These are phyloP conservation scores for Toxotes chatareus DNA, from an alignment of 2,113 vertebrate genomes.

Conservation along the genomic window DNA sequence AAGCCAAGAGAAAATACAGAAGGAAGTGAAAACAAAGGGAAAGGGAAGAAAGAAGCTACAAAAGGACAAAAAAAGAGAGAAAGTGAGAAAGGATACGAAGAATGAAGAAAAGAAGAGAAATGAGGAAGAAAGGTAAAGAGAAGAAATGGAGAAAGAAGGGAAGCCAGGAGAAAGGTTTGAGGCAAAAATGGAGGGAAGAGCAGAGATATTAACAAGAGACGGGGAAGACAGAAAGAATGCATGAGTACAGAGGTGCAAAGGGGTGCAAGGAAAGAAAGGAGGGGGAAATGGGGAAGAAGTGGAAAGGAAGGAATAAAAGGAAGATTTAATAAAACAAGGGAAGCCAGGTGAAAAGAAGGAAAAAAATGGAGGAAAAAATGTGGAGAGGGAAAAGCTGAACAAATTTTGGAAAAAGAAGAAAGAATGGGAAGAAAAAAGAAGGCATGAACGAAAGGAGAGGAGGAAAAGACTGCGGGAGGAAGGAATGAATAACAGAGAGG, in stretches of 20 bases:
- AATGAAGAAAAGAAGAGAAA: neutral
- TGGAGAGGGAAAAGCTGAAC: neutral
- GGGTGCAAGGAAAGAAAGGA: neutral
- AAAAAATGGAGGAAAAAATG: neutral
- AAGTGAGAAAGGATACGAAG: neutral
- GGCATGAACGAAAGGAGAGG: neutral
- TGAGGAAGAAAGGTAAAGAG: neutral
- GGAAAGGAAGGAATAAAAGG: neutral
- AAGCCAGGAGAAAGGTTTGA: neutral
- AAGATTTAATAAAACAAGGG: neutral
- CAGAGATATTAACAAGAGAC: neutral
- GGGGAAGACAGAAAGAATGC: neutral
- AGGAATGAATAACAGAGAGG: neutral
- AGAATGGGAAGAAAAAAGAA: neutral
- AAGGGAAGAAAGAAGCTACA: neutral
- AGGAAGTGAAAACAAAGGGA: neutral
- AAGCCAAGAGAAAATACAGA: neutral
- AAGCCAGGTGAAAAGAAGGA: neutral
- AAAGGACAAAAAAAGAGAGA: neutral
- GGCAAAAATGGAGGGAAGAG: neutral
- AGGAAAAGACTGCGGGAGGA: neutral
- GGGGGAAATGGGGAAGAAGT: neutral
- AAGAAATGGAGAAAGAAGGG: neutral
- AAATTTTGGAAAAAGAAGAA: constrained; percentile 1
- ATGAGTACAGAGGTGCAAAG: constrained; percentile 3